Evolutionary conservation across 2,888 invertebrate species (phyloP).

Genomic region (Baronia brevicornis): DNA sequence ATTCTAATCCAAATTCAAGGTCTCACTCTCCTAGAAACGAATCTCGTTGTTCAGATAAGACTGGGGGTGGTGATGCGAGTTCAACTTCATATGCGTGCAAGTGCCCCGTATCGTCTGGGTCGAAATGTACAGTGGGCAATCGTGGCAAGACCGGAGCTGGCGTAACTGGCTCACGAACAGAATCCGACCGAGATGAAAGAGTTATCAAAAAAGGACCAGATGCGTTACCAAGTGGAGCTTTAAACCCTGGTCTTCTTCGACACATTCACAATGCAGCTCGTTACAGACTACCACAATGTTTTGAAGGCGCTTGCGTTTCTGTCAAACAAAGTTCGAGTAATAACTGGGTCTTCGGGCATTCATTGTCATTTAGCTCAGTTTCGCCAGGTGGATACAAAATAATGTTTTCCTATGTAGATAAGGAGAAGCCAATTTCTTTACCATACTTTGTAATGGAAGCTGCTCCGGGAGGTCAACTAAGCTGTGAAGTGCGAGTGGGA

Average conservation of each 20-base stretch:
- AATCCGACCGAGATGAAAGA: slow-evolving; percentile 25
- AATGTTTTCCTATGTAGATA: slow-evolving; percentile 53
- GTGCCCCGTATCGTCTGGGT: slow-evolving; percentile 26
- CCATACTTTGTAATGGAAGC: slow-evolving; percentile 68
- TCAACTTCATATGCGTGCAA: slow-evolving; percentile 27
- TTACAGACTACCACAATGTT: slow-evolving; percentile 62
- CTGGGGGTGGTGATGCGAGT: slow-evolving; percentile 31
- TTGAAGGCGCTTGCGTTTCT: slow-evolving; percentile 59
- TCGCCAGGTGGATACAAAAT: slow-evolving; percentile 66
- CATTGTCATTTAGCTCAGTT: slow-evolving; percentile 61
- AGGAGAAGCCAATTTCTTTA: slow-evolving; percentile 37
- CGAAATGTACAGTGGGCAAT: slow-evolving; percentile 34
- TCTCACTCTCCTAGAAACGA: slow-evolving; percentile 32
- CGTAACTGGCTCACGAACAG: slow-evolving; percentile 56
- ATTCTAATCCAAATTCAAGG: slow-evolving; percentile 30
- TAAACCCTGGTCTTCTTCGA: slow-evolving; percentile 55
- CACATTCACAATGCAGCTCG: slow-evolving; percentile 63
- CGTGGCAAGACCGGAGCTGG: slow-evolving; percentile 67
- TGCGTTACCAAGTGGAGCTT: slow-evolving; percentile 43
- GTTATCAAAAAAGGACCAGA: slow-evolving; percentile 26
- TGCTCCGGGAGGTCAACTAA: slow-evolving; percentile 66
- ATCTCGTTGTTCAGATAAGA: slow-evolving; percentile 16
- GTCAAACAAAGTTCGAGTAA: slow-evolving; percentile 46
- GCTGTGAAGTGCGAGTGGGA: slow-evolving; percentile 58
- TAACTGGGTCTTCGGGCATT: slow-evolving; percentile 62